Percentiles rank a stretch among this genome's conserved stretches.
Evolutionary conservation across 1,140 invertebrate genomes (phyloP).

Genomic region (Pseudoatta argentina): DNA sequence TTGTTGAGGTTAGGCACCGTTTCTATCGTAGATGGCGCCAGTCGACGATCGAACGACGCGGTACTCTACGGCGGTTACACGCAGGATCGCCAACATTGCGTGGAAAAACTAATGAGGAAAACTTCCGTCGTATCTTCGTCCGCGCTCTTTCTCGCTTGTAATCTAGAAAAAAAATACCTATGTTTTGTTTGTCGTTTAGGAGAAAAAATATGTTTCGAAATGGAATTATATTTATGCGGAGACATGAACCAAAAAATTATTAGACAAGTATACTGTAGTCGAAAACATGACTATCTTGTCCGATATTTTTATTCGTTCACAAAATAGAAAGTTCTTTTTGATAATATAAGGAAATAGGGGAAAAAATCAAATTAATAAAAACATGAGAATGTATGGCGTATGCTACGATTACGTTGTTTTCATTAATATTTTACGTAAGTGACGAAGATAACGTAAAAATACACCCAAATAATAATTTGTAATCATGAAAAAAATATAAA

Average conservation of each 20-base stretch:
- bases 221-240: not conserved
- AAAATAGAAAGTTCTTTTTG: not conserved
- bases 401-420: too few relatives aligned
- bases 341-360: not conserved
- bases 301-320: not conserved
- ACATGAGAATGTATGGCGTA: too few relatives aligned
- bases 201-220: not conserved
- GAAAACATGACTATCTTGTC: not conserved
- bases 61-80: not conserved
- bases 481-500: not conserved
- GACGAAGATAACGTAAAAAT: too few relatives aligned
- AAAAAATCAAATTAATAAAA: too few relatives aligned
- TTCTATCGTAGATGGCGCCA: conserved; percentile 72
- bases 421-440: too few relatives aligned
- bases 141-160: not conserved
- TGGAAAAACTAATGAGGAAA: not conserved
- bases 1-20: conserved; percentile 72
- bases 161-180: not conserved
- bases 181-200: too few relatives aligned
- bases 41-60: not conserved
- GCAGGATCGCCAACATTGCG: conserved; percentile 60
- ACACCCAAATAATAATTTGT: not conserved
- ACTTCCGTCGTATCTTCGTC: not conserved
- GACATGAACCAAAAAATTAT: not conserved
- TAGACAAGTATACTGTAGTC: not conserved